Base-by-base conservation (phyloP, 2,797 vertebrate genomes). In the Chiloscyllium punctatum region DNA sequence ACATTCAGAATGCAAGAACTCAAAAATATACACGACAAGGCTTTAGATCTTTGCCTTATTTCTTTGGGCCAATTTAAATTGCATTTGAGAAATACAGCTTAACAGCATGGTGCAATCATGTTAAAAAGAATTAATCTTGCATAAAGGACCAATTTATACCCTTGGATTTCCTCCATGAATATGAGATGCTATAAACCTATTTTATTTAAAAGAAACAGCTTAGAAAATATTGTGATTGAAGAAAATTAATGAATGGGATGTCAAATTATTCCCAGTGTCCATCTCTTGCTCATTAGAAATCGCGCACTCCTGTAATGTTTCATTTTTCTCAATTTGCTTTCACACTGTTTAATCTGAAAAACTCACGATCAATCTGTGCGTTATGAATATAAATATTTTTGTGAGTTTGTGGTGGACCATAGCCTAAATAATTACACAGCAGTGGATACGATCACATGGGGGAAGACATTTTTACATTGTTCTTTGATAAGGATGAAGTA, bases 261-360 rank as follows among this genome's bases (percentile, higher is more conserved):
- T 23, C 18, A 92, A 68, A 69, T 92, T 92, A 92, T 42, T 69
- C 90, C 66, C 33, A 23, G 8, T 69, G 66, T 69, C 90, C 33
- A 69, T 42, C n/a, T 13, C n/a, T 66, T 25, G 62, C 62, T 37
- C 90, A 4, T 4, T 25, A 27, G 21, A 68, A 92, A 25, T 91
- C 18, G 66, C 6, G 33, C 57, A 68, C 0, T 92, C 66, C 25
- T 69, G 66, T n/a, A 92, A 69, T 69, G 21, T 69, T 92, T 68
- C 90, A 92, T 92, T 92, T 69, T 92, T 69, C 90, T 92, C 37
- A 92, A 92, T 92, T 92, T 69, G n/a, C 27, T 92, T 62, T 69
- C 21, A 11, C 21, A 69, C 25, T 92, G 37, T 66, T 92, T n/a
- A 37, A 68, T 21, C 90, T 25, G n/a, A 69, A 69, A 69, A 92